Percentiles rank a stretch among this genome's conserved stretches.
Evolutionary conservation across 2,888 invertebrate species (phyloP).

Genomic region (Eupithecia subumbrata): DNA sequence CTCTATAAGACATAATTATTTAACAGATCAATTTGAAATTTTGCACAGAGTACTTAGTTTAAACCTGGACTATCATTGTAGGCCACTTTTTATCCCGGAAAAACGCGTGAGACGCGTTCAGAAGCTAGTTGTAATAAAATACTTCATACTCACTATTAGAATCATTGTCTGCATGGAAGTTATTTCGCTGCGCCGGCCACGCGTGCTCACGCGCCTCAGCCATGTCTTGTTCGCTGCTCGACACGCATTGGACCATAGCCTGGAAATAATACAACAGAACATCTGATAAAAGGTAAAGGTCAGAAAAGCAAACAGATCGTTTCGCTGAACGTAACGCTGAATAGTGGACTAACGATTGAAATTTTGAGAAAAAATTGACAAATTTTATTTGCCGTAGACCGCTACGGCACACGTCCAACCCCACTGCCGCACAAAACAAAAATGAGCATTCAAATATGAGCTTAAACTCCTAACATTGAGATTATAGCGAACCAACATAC

Average conservation of each 20-base stretch:
- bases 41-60: no score
- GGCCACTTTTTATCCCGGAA: neutral
- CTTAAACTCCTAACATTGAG: no score
- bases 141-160: conserved; percentile 61
- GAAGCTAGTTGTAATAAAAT: neutral
- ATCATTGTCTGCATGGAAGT: conserved; percentile 66
- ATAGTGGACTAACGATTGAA: neutral
- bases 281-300: neutral
- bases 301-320: neutral
- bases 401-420: no score
- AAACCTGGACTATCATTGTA: no score
- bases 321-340: neutral
- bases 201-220: conserved; percentile 71
- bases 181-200: conserved; percentile 65
- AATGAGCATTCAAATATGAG: no score
- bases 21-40: no score
- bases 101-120: neutral
- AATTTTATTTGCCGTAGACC: no score
- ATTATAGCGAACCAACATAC: no score
- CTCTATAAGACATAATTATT: no score
- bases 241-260: conserved; percentile 94
- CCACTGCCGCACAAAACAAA: no score
- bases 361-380: no score
- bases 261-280: conserved; percentile 55
- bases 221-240: conserved; percentile 92